Conservation (phyloP, 2,797 vertebrate species). For the Aphelocoma californica region DNA sequence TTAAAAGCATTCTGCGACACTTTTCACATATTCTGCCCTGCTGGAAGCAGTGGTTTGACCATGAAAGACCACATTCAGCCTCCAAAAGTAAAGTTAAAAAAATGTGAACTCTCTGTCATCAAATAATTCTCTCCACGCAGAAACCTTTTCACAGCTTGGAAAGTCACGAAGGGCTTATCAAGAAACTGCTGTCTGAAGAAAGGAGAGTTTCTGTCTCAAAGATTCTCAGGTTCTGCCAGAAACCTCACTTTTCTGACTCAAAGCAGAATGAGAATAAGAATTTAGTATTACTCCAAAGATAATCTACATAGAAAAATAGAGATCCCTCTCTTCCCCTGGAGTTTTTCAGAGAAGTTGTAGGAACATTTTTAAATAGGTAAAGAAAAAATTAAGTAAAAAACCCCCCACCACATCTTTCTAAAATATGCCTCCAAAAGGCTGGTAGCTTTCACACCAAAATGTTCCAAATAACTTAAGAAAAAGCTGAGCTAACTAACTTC, state of each 20-base stretch:
- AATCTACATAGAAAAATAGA: neutral
- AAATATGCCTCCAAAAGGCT: neutral
- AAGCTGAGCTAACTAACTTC: neutral
- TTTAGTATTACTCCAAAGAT: neutral
- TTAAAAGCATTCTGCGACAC: neutral
- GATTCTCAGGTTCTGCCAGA: neutral
- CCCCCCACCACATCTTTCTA: neutral
- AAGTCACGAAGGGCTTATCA: neutral
- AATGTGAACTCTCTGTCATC: neutral
- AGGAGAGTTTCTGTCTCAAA: neutral
- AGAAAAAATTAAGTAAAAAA: neutral
- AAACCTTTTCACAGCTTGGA: neutral
- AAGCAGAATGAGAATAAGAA: neutral
- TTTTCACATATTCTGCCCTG: neutral
- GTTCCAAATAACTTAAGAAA: neutral
- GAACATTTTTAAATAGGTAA: neutral
- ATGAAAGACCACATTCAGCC: neutral
- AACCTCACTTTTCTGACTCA: neutral
- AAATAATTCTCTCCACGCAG: neutral
- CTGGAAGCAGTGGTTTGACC: slow-evolving; percentile 1
- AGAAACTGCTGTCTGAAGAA: neutral
- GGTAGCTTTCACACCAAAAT: neutral
- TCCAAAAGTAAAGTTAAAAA: neutral
- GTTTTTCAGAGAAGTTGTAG: neutral
- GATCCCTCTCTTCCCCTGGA: neutral